A percentile compares a stretch with the other conserved stretches of the same genome.
These are phyloP conservation scores for Biston stratarius DNA, from an alignment of 2,888 invertebrate genomes.

Conservation along the genomic window DNA sequence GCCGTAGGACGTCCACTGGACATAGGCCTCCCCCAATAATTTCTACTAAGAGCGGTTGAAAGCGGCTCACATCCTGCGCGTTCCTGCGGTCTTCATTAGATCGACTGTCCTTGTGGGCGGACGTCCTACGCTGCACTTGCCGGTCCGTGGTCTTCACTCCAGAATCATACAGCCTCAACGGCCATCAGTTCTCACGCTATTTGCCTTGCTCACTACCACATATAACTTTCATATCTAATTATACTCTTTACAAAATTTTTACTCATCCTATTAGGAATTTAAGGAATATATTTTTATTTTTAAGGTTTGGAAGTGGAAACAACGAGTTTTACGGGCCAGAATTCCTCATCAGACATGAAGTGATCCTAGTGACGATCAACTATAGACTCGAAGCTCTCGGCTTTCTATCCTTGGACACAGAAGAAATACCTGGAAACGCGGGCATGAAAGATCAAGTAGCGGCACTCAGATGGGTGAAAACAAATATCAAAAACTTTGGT, in stretches of 20 bases:
- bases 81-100: too few relatives aligned
- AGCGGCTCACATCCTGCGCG: too few relatives aligned
- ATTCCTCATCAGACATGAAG: slow-evolving; percentile 66
- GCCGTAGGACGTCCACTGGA: too few relatives aligned
- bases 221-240: too few relatives aligned
- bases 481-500: slow-evolving; percentile 71
- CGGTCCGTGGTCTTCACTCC: too few relatives aligned
- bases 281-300: neutral
- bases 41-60: too few relatives aligned
- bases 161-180: too few relatives aligned
- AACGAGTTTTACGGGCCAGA: slow-evolving; percentile 70
- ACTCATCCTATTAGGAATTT: neutral
- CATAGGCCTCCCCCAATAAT: too few relatives aligned
- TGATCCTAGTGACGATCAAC: slow-evolving; percentile 74
- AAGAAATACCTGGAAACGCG: slow-evolving; percentile 77
- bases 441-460: slow-evolving; percentile 81
- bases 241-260: neutral
- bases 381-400: slow-evolving; percentile 74
- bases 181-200: too few relatives aligned
- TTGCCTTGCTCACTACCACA: too few relatives aligned
- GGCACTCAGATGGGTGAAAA: slow-evolving; percentile 72
- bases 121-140: too few relatives aligned
- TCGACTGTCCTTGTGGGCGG: too few relatives aligned
- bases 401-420: slow-evolving; percentile 70
- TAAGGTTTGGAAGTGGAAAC: slow-evolving; percentile 62